Conservation (phyloP, 2,113 vertebrate genomes). For the Otis tarda region DNA sequence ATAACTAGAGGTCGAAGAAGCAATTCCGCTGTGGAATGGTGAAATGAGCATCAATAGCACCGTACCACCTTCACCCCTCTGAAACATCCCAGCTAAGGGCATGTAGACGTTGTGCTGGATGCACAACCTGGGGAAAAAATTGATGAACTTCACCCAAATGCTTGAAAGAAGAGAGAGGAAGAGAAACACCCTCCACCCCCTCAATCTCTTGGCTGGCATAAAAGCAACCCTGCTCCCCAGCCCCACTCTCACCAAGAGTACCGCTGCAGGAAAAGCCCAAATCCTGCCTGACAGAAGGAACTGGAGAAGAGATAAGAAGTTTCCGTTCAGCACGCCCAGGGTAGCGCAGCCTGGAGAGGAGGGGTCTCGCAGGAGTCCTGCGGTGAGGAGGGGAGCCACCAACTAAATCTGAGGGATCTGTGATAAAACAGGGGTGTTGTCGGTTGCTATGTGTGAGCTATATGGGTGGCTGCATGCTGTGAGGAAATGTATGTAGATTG, state of each 20-base stretch:
- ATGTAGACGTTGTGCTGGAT: neutral
- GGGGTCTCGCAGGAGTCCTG: neutral
- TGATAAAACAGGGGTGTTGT: neutral
- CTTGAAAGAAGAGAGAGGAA: neutral
- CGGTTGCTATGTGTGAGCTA: neutral
- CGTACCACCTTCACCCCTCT: neutral
- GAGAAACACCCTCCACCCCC: neutral
- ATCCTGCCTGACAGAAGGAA: neutral
- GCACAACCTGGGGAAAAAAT: neutral
- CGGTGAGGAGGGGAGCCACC: neutral
- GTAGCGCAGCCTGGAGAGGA: neutral
- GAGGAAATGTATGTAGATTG: neutral
- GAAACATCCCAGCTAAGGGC: neutral
- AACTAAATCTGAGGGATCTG: neutral
- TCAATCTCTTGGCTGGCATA: neutral
- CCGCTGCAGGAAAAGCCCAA: neutral
- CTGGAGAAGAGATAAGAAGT: neutral
- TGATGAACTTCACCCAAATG: neutral
- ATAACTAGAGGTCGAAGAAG: conserved; percentile 64
- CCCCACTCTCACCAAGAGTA: neutral
- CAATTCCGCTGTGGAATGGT: conserved; percentile 48
- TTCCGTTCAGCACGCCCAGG: neutral
- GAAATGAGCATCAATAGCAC: conserved; percentile 18
- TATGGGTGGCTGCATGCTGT: neutral
- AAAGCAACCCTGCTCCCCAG: neutral